Evolutionary conservation across 2,113 vertebrate genomes (phyloP).

Genomic region (Oenanthe melanoleuca): DNA sequence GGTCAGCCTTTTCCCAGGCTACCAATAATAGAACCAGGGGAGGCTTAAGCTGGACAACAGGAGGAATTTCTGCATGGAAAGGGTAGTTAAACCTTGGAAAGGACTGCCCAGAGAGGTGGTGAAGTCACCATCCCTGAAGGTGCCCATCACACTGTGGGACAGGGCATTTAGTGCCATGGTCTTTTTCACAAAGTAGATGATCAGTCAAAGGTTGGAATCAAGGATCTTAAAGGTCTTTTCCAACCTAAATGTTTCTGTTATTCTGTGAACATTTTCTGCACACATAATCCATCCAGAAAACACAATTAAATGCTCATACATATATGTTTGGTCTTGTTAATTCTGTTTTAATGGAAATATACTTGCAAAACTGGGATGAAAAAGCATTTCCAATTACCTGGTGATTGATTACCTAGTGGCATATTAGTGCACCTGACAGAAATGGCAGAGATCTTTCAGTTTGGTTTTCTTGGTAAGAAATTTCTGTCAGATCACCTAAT

Average conservation of each 20-base stretch:
- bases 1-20: neutral
- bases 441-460: neutral
- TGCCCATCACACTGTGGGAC: neutral
- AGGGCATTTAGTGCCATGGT: neutral
- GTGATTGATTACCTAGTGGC: neutral
- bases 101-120: neutral
- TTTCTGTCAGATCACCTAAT: neutral
- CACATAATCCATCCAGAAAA: neutral
- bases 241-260: neutral
- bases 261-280: neutral
- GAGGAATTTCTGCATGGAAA: neutral
- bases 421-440: neutral
- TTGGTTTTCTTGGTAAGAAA: neutral
- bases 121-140: neutral
- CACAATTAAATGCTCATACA: neutral
- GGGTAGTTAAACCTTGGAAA: neutral
- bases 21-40: neutral
- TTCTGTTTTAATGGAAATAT: neutral
- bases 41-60: neutral
- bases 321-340: neutral
- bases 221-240: neutral
- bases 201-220: neutral
- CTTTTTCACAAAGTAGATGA: neutral
- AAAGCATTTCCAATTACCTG: neutral
- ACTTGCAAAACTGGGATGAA: neutral